phyloP scores from a whole-genome alignment of 2,113 vertebrate species.

The Ia io region DNA sequence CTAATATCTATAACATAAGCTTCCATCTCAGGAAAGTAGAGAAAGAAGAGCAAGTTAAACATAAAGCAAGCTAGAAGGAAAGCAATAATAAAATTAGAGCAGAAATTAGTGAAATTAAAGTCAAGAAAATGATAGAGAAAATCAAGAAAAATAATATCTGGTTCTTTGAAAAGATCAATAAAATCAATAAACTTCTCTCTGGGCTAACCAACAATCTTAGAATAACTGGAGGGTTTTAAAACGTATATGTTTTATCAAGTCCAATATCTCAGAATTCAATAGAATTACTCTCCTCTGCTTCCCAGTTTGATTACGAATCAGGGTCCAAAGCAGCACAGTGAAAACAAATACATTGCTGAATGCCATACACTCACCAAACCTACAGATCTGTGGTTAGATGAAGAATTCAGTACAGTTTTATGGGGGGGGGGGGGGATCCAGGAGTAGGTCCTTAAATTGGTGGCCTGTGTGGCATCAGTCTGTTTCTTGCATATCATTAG shows the following conservation, averaged over 20 bases:
- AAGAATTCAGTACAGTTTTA: background rate
- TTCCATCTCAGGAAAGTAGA: background rate
- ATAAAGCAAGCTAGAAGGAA: background rate
- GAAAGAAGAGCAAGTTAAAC: background rate
- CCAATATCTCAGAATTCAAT: background rate
- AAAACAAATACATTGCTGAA: too few species aligned
- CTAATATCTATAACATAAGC: background rate
- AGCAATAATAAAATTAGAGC: background rate
- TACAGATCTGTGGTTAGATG: accelerated
- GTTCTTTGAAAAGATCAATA: background rate
- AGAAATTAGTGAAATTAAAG: background rate
- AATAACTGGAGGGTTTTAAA: background rate
- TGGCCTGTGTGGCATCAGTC: accelerated
- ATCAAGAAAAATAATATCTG: background rate
- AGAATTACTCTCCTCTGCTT: background rate
- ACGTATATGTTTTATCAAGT: background rate
- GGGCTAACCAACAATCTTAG: background rate
- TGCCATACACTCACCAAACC: accelerated
- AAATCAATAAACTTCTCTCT: background rate
- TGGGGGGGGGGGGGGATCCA: accelerated
- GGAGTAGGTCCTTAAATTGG: accelerated
- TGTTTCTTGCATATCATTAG: too few species aligned
- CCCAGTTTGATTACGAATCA: background rate
- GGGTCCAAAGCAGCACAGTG: accelerated
- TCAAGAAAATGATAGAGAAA: background rate